Evolutionary conservation across 2,888 invertebrate species (phyloP).

Genomic region (Eustalomyia histrio): DNA sequence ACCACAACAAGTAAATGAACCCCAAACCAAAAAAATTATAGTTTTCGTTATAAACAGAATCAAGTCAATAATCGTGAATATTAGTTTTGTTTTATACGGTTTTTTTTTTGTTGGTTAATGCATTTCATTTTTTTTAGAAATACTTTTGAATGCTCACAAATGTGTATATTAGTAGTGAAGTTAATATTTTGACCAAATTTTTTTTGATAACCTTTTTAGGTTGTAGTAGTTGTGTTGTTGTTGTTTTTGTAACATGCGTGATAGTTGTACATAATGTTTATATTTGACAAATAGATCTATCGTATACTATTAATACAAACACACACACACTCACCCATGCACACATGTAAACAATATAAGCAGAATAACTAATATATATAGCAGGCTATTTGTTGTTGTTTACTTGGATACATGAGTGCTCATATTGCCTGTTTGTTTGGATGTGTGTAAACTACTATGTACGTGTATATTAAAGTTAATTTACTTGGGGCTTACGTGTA

Average conservation of each 20-base stretch:
- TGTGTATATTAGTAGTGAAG: not conserved
- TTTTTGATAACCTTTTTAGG: conserved; percentile 37
- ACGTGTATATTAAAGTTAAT: too few species aligned
- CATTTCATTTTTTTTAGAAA: too few species aligned
- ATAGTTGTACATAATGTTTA: conserved; percentile 49
- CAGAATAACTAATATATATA: not conserved
- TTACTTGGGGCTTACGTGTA: not conserved
- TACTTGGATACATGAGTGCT: conserved; percentile 22
- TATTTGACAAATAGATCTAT: conserved; percentile 40
- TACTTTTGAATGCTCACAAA: not conserved
- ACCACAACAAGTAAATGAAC: too few species aligned
- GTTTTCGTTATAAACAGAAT: not conserved
- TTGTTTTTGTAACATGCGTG: conserved; percentile 44
- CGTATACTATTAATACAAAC: not conserved
- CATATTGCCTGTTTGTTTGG: not conserved
- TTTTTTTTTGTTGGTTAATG: too few species aligned
- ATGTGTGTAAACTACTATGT: too few species aligned
- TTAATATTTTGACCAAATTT: conserved; percentile 52
- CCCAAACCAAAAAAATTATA: not conserved
- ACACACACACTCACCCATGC: not conserved
- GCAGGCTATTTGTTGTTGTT: conserved; percentile 21
- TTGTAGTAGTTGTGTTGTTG: conserved; percentile 11
- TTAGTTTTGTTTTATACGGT: not conserved
- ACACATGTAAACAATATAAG: conserved; percentile 38
- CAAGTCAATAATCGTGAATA: conserved; percentile 26